Percentiles rank a stretch among this genome's conserved stretches.
Conservation (phyloP, 2,888 invertebrate species). For the Latheticus oryzae region DNA sequence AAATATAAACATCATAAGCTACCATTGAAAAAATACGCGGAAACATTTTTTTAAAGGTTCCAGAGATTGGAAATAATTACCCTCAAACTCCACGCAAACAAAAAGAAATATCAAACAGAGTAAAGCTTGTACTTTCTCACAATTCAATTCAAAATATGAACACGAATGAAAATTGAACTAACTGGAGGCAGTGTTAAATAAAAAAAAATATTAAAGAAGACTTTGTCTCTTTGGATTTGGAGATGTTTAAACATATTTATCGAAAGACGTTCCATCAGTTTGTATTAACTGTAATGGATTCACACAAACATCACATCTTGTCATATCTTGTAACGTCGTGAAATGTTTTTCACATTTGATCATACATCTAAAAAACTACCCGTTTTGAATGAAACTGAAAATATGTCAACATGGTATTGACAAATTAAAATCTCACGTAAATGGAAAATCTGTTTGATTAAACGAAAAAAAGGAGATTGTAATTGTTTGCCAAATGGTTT, state of each 20-base stretch:
- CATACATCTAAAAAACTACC: too few species aligned
- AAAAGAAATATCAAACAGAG: too few species aligned
- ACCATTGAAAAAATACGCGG: neutral
- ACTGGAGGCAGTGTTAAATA: too few species aligned
- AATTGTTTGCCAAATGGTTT: constrained; percentile 5
- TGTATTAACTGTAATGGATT: constrained; percentile 15
- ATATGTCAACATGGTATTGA: too few species aligned
- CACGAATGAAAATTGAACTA: too few species aligned
- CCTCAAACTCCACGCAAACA: neutral
- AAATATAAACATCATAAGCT: constrained; percentile 12
- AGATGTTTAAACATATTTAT: constrained; percentile 12
- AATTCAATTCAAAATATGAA: too few species aligned
- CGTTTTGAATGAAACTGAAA: too few species aligned
- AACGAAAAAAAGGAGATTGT: constrained; percentile 18
- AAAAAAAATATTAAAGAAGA: constrained; percentile 19
- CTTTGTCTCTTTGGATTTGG: constrained; percentile 15
- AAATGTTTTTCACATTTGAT: constrained; percentile 1
- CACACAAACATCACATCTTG: constrained; percentile 22
- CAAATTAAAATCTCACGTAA: constrained; percentile 7
- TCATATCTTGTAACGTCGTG: constrained; percentile 7
- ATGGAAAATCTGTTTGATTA: constrained; percentile 21
- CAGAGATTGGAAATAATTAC: too few species aligned
- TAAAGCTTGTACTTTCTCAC: too few species aligned
- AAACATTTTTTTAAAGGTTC: too few species aligned
- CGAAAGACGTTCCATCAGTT: constrained; percentile 7